Percentiles rank a stretch among this genome's conserved stretches.
phyloP scores from a whole-genome alignment of 2,888 invertebrate genomes.

The Girardia tigrina region DNA sequence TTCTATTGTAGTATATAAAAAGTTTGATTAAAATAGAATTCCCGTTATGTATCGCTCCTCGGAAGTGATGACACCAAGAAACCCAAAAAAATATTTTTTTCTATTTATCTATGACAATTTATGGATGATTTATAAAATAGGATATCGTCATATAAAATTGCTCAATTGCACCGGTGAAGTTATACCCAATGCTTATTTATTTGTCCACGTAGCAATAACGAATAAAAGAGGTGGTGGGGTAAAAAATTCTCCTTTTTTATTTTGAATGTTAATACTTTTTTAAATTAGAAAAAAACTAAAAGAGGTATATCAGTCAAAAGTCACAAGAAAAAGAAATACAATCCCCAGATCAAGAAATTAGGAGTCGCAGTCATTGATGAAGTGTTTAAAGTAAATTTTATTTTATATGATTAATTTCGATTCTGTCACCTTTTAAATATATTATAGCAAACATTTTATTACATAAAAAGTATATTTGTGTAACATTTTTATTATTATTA shows the following conservation, averaged over 20 bases:
- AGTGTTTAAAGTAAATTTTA: constrained; percentile 31
- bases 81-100: too few species aligned
- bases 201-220: constrained; percentile 56
- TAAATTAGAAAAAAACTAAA: neutral
- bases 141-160: constrained; percentile 55
- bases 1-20: too few species aligned
- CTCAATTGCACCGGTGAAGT: constrained; percentile 53
- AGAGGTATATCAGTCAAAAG: constrained; percentile 18
- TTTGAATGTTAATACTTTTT: too few species aligned
- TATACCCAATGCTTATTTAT: constrained; percentile 54
- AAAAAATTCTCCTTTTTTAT: neutral
- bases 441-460: too few species aligned
- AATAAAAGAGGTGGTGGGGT: constrained; percentile 41
- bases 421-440: too few species aligned
- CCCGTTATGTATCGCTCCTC: too few species aligned
- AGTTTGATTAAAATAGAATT: too few species aligned
- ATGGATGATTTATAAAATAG: too few species aligned
- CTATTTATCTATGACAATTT: too few species aligned
- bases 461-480: neutral
- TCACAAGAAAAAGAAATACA: constrained; percentile 11
- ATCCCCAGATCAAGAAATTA: constrained; percentile 34
- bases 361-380: constrained; percentile 30
- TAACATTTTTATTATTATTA: too few species aligned
- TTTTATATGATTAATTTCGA: too few species aligned
- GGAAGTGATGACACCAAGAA: too few species aligned